A percentile compares a stretch with the other conserved stretches of the same genome.
Conservation (phyloP, 2,888 invertebrate genomes). For the Drosophila planitibia region DNA sequence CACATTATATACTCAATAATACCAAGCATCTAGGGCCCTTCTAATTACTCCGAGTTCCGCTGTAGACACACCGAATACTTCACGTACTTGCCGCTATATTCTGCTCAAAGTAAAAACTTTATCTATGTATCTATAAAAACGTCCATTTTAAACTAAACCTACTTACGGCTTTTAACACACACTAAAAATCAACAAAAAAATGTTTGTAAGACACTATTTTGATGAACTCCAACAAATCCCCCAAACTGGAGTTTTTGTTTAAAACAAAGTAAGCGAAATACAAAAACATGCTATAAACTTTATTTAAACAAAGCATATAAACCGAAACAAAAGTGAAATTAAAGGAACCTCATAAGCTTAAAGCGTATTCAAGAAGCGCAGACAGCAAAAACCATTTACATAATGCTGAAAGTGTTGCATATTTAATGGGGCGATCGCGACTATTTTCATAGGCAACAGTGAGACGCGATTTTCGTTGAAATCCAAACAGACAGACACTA, state of each 20-base stretch:
- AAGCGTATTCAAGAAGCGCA: conserved; percentile 33
- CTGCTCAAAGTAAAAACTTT: conserved; percentile 62
- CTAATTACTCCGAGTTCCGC: conserved; percentile 20
- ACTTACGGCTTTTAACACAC: conserved; percentile 48
- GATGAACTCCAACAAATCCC: conserved; percentile 7
- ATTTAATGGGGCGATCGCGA: conserved; percentile 72
- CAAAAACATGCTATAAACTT: conserved; percentile 23
- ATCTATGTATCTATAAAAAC: conserved; percentile 68
- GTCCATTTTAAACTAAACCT: conserved; percentile 71
- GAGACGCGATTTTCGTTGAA: conserved; percentile 35
- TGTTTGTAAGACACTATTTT: conserved; percentile 26
- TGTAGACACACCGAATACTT: conserved; percentile 45
- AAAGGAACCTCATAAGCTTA: conserved; percentile 74
- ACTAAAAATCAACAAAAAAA: conserved; percentile 22
- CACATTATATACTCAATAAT: conserved; percentile 26
- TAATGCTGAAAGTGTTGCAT: conserved; percentile 61
- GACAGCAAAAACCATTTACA: conserved; percentile 52
- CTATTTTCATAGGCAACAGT: conserved; percentile 58
- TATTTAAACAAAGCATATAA: conserved; percentile 25
- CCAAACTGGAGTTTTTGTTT: conserved; percentile 5
- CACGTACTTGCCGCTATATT: conserved; percentile 55
- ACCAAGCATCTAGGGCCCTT: conserved; percentile 19
- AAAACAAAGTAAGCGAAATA: neutral
- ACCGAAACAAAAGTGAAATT: conserved; percentile 59
- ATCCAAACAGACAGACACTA: conserved; percentile 25